phyloP scores from a whole-genome alignment of 2,113 vertebrate species.

The Salvelinus fontinalis region DNA sequence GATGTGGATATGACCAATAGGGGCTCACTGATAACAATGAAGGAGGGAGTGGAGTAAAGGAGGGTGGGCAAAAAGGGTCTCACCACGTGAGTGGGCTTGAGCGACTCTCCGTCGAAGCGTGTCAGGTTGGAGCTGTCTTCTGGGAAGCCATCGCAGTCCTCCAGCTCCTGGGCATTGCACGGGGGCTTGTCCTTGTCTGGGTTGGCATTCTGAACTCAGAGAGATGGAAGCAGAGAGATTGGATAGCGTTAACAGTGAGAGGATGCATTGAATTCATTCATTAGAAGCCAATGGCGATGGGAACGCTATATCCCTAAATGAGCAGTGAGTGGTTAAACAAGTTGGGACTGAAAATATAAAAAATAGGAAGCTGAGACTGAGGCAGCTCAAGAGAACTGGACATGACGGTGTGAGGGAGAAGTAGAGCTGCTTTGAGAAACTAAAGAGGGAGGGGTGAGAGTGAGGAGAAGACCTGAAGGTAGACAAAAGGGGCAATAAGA shows the following conservation, averaged over 20 bases:
- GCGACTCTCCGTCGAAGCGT: slow-evolving; percentile 78
- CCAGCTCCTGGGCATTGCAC: slow-evolving; percentile 86
- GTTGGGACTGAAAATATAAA: too few species aligned
- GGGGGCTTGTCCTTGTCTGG: slow-evolving; percentile 82
- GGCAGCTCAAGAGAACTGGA: too few species aligned
- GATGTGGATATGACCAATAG: neutral
- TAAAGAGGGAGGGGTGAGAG: too few species aligned
- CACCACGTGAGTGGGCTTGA: slow-evolving; percentile 85
- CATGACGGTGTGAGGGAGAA: too few species aligned
- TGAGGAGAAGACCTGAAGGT: too few species aligned
- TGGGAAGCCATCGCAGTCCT: slow-evolving; percentile 86
- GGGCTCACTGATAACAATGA: neutral
- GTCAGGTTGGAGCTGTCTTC: slow-evolving; percentile 81
- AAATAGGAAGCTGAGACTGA: too few species aligned
- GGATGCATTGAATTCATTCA: too few species aligned
- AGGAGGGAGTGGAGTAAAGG: slow-evolving; percentile 7
- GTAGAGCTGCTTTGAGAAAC: too few species aligned
- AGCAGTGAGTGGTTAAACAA: neutral
- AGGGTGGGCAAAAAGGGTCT: slow-evolving; percentile 39
- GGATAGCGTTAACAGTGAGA: neutral
- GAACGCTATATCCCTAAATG: neutral
- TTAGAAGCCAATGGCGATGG: neutral
- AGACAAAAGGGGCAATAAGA: slow-evolving; percentile 5
- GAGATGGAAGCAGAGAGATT: neutral
- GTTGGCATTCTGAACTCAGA: slow-evolving; percentile 74